Evolutionary conservation across 92 coral and sea anemone species (phyloP).

Genomic region (Palythoa heliodiscus): DNA sequence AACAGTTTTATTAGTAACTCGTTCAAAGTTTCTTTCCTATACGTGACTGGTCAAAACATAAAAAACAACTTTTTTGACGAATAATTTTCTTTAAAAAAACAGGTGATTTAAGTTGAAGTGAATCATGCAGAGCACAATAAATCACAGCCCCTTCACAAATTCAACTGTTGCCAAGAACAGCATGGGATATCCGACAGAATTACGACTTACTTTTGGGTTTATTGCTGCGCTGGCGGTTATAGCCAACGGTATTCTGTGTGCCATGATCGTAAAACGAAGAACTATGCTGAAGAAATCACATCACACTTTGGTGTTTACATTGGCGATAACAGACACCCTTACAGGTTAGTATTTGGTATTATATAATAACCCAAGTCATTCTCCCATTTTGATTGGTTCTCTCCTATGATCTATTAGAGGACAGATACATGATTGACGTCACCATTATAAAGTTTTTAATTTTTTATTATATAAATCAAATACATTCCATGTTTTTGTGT

Average conservation of each 20-base stretch:
- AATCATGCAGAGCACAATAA: neutral
- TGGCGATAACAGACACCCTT: slow-evolving; percentile 23
- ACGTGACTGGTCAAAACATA: no score
- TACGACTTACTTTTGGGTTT: slow-evolving; percentile 7
- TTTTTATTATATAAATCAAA: no score
- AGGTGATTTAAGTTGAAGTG: neutral
- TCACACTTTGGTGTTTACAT: slow-evolving; percentile 21
- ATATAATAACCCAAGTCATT: no score
- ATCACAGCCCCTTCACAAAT: neutral
- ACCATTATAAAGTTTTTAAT: no score
- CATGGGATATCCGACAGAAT: neutral
- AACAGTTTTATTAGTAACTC: no score
- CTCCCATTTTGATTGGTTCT: no score
- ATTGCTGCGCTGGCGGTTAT: slow-evolving; percentile 34
- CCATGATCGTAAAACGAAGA: slow-evolving; percentile 21
- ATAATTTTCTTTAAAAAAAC: neutral
- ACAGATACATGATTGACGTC: no score
- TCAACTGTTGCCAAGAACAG: neutral
- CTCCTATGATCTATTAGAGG: no score
- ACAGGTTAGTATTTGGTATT: slow-evolving; percentile 15
- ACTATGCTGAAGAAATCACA: slow-evolving; percentile 23
- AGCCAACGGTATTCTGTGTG: slow-evolving; percentile 32
- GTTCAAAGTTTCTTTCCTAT: no score
- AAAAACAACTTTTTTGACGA: no score
- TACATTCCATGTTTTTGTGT: no score